Conservation (phyloP, 2,888 invertebrate genomes). For the Mycalesis mineus region DNA sequence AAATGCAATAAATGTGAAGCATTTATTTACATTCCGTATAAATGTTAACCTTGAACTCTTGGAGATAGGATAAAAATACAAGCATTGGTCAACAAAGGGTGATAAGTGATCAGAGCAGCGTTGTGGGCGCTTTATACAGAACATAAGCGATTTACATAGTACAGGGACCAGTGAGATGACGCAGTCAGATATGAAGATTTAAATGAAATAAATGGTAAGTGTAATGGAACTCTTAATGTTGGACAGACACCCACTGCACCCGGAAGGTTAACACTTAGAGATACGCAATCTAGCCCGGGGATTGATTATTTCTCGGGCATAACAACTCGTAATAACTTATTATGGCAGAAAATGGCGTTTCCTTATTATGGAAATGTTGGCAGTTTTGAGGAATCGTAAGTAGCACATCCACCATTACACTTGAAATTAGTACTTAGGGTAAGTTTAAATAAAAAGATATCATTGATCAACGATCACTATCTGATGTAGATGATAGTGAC, state of each 20-base stretch:
- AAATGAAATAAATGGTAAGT: conserved; percentile 50
- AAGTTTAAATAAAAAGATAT: too few species aligned
- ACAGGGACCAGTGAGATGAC: conserved; percentile 52
- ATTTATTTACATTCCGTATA: conserved; percentile 11
- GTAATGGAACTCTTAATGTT: conserved; percentile 50
- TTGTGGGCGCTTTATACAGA: conserved; percentile 50
- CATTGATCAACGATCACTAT: too few species aligned
- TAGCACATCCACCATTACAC: too few species aligned
- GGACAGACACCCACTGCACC: conserved; percentile 42
- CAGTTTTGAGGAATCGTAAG: background rate
- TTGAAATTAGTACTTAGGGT: background rate
- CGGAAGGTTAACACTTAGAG: conserved; percentile 40
- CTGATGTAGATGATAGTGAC: too few species aligned
- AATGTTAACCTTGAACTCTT: conserved; percentile 32
- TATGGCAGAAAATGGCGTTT: conserved; percentile 7
- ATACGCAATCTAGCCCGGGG: conserved; percentile 34
- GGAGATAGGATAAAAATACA: conserved; percentile 32
- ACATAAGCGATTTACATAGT: conserved; percentile 61
- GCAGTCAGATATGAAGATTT: conserved; percentile 54
- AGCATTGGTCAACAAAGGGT: conserved; percentile 33
- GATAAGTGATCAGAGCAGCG: conserved; percentile 42
- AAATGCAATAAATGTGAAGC: conserved; percentile 1
- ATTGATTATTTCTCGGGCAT: conserved; percentile 21
- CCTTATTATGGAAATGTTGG: conserved; percentile 12
- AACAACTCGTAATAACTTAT: conserved; percentile 20